Evolutionary conservation across 2,797 vertebrate species (phyloP), one percentile per base, ranked within the genome.

Genomic region (Eremophila alpestris): DNA sequence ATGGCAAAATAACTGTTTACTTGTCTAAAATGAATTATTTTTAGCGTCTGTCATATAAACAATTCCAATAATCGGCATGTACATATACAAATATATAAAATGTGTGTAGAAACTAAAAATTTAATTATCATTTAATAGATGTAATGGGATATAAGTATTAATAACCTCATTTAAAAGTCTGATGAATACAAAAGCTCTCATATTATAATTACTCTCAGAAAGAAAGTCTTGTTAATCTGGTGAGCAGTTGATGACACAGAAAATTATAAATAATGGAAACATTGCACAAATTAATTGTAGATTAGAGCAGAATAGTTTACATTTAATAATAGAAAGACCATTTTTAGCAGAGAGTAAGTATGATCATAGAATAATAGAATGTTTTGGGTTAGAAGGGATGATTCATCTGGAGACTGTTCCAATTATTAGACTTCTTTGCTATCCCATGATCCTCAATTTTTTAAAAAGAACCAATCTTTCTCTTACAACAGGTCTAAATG

Each of bases 251-350:
- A 94, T 96, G 96, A 91, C 58, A 97, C 59, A 92, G 89, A 96
- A 97, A 98, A 97, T 97, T 95, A 95, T 52, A 95, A 91, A 87
- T 96, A 97, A 97, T 92, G 62, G 77, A 96, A 97, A 96, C 24
- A 94, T 59, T 91, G 51, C 21, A 88, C 45, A 94, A 96, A 94
- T 96, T 97, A 96, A 92, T 94, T 95, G 41, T 90, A 91, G 15
- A 97, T 95, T 97, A 95, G 76, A 45, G 93, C 77, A 93, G 38
- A 95, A 94, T 59, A 84, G 52, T 84, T 96, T 91, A 12, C 85
- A 56, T 83, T 95, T 97, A 90, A 89, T 87, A 92, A 94, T 74
- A 81, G 32, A 67, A 81, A 23, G 34, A 75, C 14, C 17, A 87
- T 96, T 96, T 96, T 97, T 77, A 93, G 41, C 21, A 88, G 16